Base-by-base conservation (phyloP, 2,113 vertebrate genomes). In the Menidia beryllina region DNA sequence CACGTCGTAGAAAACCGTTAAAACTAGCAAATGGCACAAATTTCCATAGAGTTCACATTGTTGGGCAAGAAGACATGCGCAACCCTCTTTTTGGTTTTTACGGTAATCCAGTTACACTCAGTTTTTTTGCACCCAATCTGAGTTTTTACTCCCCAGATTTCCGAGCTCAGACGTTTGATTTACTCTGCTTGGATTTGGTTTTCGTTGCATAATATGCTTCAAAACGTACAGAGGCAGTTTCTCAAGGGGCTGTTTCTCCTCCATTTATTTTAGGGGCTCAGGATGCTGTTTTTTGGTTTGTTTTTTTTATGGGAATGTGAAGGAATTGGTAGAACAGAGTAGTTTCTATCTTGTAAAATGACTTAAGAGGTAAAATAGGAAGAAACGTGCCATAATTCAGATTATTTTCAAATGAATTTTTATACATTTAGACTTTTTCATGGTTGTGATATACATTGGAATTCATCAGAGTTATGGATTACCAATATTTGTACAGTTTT, bases 121-220 rank as follows among this genome's bases (percentile, higher is more conserved):
- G 7, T 8, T 34, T 10, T 34, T 34, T 34, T 8, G 7, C 30
- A 8, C 7, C 30, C 30, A 34, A 34, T 8, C 30, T 34, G 7
- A 34, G 30, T 34, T 34, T 30, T 24, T 36, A 30, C 48, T 34
- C 26, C 1, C 7, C 24, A 41, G 15, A 41, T 41, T 41, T 41
- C 13, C 20, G 17, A 23, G 3, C 1, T 15, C 39, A 15, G 4
- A 3, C 39, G 20, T 39, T 51, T 13, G 6, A 4, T n/a, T 45
- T 61, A 30, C 14, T 17, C 48, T 51, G 25, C 57, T 63, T 60
- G 12, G 41, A 7, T 5, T 77, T 50, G 5, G 2, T 51, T 19
- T 8, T 26, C 14, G 4, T 79, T 73, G 50, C 39, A 57, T 77
- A 27, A 77, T n/a, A 10, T 30, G 24, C 12, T 19, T 45, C 9